Evolutionary conservation across 2,113 vertebrate species (phyloP), one percentile per base, ranked within the genome.

Genomic region (Cyrtonyx montezumae): DNA sequence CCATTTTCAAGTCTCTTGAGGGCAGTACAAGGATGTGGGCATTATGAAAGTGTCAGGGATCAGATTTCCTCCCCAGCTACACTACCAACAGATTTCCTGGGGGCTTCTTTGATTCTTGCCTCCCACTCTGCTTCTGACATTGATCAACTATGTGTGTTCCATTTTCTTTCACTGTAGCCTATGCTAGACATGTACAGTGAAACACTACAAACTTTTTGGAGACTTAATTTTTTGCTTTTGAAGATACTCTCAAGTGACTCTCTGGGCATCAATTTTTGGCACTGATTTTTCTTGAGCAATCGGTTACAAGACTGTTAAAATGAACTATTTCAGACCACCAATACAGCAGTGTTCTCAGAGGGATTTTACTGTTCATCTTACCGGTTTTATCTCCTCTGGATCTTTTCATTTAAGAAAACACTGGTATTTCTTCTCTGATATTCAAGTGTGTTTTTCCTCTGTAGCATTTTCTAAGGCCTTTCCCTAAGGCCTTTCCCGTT

Each of bases 201-300:
- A 92, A 77, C 65, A 89, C 19, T 55, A 20, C 37, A 42, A 75
- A 88, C n/a, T 62, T 78, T 73, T 62, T 25, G 13, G 26, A 55
- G 11, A 46, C 13, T 5, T 26, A 49, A 43, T 6, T 74, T 87
- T 94, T 87, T 7, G 17, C 34, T 83, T 90, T 87, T 82, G 61
- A 96, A 96, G 97, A 97, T 98, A 98, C 97, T 98, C 97, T 98
- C 98, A 98, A 98, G 97, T 96, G 96, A 97, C 96, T 97, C 96
- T 91, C 77, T 68, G 30, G 69, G 92, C 88, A 90, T 93, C 53
- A 84, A 45, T n/a, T 43, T 83, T 92, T 88, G 19, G 26, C 56
- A 56, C 23, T 23, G 51, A 82, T 56, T 21, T 70, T 83, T 78
- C 49, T n/a, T 28, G 73, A 68, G 55, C 18, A 46, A 80, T 78